Conservation (phyloP, 2,797 vertebrate genomes). For the Apogon hyalosoma region DNA sequence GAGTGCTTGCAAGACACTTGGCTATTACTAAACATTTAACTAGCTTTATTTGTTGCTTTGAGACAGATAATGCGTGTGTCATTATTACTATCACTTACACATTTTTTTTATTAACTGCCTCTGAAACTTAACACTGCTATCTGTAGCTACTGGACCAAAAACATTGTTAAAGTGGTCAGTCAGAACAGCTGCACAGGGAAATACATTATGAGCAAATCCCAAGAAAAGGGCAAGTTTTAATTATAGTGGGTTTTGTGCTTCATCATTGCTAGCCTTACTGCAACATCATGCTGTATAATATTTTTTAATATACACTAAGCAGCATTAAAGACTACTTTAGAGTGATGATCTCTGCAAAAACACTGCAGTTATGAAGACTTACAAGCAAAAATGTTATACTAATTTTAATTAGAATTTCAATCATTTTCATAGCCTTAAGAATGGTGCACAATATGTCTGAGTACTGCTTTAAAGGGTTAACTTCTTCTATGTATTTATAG, state of each 20-base stretch:
- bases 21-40: no score
- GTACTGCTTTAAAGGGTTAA: not conserved
- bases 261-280: conserved; percentile 4
- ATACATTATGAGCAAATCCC: not conserved
- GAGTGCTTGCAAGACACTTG: no score
- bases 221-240: conserved; percentile 11
- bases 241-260: conserved; percentile 15
- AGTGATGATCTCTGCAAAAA: not conserved
- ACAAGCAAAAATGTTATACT: not conserved
- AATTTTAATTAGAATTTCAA: not conserved
- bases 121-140: no score
- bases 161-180: not conserved
- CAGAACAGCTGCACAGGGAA: not conserved
- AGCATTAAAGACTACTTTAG: no score
- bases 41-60: no score
- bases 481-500: not conserved
- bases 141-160: no score
- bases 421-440: not conserved
- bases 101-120: no score
- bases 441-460: not conserved
- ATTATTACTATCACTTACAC: no score
- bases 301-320: no score
- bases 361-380: not conserved
- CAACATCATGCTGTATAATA: not conserved
- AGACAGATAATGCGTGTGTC: no score